These are phyloP conservation scores for Gorsachius goisagi DNA, from an alignment of 2,113 vertebrate species.

Conservation along the genomic window DNA sequence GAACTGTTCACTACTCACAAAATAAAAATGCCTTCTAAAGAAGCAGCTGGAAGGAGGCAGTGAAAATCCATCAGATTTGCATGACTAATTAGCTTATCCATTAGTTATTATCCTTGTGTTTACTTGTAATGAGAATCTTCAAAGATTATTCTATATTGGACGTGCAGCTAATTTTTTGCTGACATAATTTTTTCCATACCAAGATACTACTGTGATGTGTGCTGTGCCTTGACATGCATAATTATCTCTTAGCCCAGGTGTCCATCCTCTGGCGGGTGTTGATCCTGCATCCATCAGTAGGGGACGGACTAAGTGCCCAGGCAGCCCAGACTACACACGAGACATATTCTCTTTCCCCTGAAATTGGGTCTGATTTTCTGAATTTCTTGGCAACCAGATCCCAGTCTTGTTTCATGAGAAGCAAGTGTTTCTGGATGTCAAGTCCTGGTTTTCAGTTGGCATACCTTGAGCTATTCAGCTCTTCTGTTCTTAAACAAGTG, in stretches of 20 bases:
- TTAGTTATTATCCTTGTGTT: constrained; percentile 47
- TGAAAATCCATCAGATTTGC: constrained; percentile 62
- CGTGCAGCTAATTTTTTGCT: neutral
- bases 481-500: neutral
- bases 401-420: neutral
- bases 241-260: neutral
- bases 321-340: neutral
- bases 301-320: neutral
- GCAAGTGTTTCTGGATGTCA: neutral
- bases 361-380: neutral
- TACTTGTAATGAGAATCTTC: constrained; percentile 51
- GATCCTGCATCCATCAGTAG: neutral
- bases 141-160: constrained; percentile 18
- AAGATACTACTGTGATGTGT: neutral
- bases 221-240: neutral
- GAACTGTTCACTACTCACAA: neutral
- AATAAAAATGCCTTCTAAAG: constrained; percentile 36
- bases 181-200: neutral
- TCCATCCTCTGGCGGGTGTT: neutral
- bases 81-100: constrained; percentile 52
- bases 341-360: neutral
- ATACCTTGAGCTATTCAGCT: neutral
- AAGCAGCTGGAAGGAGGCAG: constrained; percentile 36
- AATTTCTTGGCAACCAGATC: neutral
- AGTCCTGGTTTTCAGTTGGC: neutral